A percentile compares a stretch with the other conserved stretches of the same genome.
These are phyloP conservation scores for Axea sp. DNA, from an alignment of 2,888 invertebrate species.

Conservation along the genomic window DNA sequence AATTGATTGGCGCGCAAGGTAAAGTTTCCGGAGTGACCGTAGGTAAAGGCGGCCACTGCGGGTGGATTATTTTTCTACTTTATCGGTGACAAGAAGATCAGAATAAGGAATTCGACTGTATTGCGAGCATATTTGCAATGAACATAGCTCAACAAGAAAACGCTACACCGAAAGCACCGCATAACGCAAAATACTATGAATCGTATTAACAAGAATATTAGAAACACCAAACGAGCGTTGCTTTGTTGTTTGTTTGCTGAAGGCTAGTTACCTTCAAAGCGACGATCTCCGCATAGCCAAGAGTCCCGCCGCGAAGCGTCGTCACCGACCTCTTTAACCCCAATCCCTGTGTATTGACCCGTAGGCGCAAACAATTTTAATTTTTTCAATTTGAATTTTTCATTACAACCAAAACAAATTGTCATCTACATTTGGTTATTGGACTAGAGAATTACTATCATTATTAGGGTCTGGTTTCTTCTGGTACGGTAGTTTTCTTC, in stretches of 20 bases:
- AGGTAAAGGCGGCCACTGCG: conserved; percentile 33
- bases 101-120: conserved; percentile 28
- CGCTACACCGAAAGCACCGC: conserved; percentile 78
- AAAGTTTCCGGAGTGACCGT: conserved; percentile 16
- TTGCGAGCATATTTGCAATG: conserved; percentile 23
- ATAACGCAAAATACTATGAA: conserved; percentile 73
- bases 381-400: conserved; percentile 69
- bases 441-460: neutral
- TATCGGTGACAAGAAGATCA: conserved; percentile 12
- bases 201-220: conserved; percentile 64
- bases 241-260: conserved; percentile 53
- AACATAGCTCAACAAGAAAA: conserved; percentile 66
- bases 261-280: conserved; percentile 92
- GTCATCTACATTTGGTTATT: conserved; percentile 32
- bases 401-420: conserved; percentile 41
- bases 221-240: conserved; percentile 64
- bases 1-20: conserved; percentile 27
- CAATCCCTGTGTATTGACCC: conserved; percentile 81
- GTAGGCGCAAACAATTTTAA: conserved; percentile 77
- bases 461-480: conserved; percentile 6
- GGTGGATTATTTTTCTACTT: conserved; percentile 21
- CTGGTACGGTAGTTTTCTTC: conserved; percentile 18
- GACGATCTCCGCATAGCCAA: conserved; percentile 96
- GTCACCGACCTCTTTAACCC: conserved; percentile 96
- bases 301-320: conserved; percentile 91